phyloP scores from a whole-genome alignment of 1,140 invertebrate species.

The Thaumatotibia leucotreta region DNA sequence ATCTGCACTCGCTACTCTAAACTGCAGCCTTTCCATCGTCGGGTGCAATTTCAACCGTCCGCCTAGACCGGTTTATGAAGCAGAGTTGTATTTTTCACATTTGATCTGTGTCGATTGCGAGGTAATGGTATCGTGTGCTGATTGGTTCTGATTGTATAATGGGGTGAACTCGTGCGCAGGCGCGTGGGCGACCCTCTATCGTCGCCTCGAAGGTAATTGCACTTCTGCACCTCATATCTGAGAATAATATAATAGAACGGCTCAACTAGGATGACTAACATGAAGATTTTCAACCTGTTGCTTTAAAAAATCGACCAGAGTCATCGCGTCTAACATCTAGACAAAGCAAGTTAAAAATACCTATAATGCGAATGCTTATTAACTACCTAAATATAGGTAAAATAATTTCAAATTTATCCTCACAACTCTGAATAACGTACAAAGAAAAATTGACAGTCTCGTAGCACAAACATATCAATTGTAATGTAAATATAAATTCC shows the following conservation, averaged over 20 bases:
- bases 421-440: too few relatives aligned
- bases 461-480: too few relatives aligned
- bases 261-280: background rate
- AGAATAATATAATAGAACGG: background rate
- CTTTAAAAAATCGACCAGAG: too few relatives aligned
- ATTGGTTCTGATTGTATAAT: slow-evolving; percentile 72
- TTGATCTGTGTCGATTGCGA: slow-evolving; percentile 14
- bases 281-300: background rate
- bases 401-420: too few relatives aligned
- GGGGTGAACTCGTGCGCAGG: slow-evolving; percentile 53
- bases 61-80: slow-evolving; percentile 9
- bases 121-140: slow-evolving; percentile 32
- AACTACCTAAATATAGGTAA: too few relatives aligned
- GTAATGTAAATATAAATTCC: background rate
- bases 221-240: slow-evolving; percentile 37
- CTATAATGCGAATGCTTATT: too few relatives aligned
- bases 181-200: slow-evolving; percentile 66
- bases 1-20: background rate
- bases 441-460: too few relatives aligned
- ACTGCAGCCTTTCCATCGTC: slow-evolving; percentile 23
- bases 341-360: too few relatives aligned
- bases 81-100: slow-evolving; percentile 21
- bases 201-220: slow-evolving; percentile 41
- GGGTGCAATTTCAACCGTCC: slow-evolving; percentile 14
- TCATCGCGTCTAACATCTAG: too few relatives aligned